Conservation (phyloP, 1,140 invertebrate genomes). For the Bombus superbus region DNA sequence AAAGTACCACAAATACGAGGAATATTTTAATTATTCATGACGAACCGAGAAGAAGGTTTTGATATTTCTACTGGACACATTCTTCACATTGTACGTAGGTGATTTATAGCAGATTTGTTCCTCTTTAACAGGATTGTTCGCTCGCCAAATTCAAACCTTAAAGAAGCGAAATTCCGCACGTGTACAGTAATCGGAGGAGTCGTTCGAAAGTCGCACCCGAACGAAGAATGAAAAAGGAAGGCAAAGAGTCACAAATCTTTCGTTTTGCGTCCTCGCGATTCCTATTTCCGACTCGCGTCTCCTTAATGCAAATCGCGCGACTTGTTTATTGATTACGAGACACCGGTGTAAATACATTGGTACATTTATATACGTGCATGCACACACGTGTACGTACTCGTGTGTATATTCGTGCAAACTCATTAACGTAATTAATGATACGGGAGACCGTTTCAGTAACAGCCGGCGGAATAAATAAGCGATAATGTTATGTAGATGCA, state of each 20-base stretch:
- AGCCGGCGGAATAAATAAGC: slow-evolving; percentile 51
- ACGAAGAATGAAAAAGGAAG: background rate
- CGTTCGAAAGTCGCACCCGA: slow-evolving; percentile 1
- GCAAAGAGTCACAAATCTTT: background rate
- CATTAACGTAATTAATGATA: slow-evolving; percentile 55
- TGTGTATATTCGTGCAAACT: slow-evolving; percentile 29
- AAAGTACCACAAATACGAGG: no score
- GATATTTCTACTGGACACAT: background rate
- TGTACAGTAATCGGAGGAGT: background rate
- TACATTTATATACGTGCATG: background rate
- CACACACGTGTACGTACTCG: no score
- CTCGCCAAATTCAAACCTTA: background rate
- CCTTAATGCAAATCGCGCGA: background rate
- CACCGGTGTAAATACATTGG: background rate
- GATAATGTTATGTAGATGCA: slow-evolving; percentile 55
- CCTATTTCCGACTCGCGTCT: background rate
- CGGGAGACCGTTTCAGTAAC: slow-evolving; percentile 49
- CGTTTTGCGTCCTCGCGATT: background rate
- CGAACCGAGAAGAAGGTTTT: rapidly evolving
- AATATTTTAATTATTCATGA: background rate
- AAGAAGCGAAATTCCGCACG: background rate
- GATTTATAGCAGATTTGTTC: background rate
- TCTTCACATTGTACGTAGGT: background rate
- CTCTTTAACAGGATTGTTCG: background rate
- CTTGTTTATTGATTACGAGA: slow-evolving; percentile 31